These are phyloP conservation scores for Sandelia bainsii DNA, from an alignment of 2,797 vertebrate genomes.

Conservation along the genomic window DNA sequence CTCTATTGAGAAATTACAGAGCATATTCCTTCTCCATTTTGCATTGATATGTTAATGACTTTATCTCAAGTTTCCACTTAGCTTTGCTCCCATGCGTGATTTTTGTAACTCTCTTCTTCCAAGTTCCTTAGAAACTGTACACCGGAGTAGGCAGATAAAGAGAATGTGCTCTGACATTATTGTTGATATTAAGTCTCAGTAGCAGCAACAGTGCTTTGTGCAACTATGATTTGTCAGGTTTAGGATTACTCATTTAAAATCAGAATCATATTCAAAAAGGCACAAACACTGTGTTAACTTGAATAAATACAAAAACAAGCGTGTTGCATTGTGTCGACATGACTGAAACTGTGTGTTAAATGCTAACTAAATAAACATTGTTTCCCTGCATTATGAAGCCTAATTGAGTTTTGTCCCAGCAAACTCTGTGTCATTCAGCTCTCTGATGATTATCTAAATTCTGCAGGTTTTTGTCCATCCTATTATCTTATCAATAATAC, in stretches of 20 bases:
- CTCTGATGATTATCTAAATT: constrained; percentile 53
- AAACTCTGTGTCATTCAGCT: constrained; percentile 50
- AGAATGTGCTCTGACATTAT: neutral
- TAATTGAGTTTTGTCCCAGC: constrained; percentile 28
- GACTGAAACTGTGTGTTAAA: constrained; percentile 31
- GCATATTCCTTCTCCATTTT: neutral
- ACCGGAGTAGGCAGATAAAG: neutral
- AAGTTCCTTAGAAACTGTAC: neutral
- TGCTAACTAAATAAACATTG: constrained; percentile 31
- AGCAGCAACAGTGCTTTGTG: neutral
- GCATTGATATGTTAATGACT: neutral
- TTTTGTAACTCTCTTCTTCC: neutral
- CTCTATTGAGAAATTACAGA: neutral
- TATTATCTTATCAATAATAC: constrained; percentile 66
- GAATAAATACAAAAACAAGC: constrained; percentile 10
- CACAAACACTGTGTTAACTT: neutral
- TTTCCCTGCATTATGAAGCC: constrained; percentile 14
- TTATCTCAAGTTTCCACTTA: neutral
- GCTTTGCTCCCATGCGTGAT: neutral
- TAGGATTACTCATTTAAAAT: neutral
- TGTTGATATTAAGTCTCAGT: neutral
- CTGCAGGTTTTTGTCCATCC: constrained; percentile 48
- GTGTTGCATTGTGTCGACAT: neutral
- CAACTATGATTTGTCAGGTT: neutral
- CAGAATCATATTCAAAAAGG: neutral